Evolutionary conservation across 2,888 invertebrate genomes (phyloP).

Genomic region (Agonopterix alstromeriana): DNA sequence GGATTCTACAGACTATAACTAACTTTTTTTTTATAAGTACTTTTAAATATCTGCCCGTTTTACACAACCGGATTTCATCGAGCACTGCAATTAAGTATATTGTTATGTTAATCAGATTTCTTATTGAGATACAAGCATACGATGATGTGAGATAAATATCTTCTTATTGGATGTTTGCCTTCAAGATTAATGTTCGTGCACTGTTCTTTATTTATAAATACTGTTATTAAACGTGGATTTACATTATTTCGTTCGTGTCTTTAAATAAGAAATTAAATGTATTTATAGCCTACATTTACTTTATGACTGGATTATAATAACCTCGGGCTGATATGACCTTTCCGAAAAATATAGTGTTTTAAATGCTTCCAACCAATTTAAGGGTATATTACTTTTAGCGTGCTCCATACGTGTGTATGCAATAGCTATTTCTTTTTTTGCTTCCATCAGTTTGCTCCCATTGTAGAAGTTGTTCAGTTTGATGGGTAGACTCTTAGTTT

Average conservation of each 20-base stretch:
- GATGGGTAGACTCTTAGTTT: too few relatives aligned
- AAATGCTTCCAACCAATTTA: too few relatives aligned
- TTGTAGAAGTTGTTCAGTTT: too few relatives aligned
- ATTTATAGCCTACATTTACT: too few relatives aligned
- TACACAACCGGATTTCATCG: constrained; percentile 3
- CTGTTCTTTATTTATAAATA: constrained; percentile 10
- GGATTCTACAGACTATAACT: too few relatives aligned
- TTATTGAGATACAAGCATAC: constrained; percentile 14
- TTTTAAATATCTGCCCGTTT: not conserved
- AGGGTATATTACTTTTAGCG: too few relatives aligned
- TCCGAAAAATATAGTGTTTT: too few relatives aligned
- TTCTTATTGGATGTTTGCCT: constrained; percentile 19
- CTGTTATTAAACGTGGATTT: constrained; percentile 1
- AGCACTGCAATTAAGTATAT: constrained; percentile 15
- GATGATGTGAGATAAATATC: constrained; percentile 21
- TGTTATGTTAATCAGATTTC: constrained; percentile 25
- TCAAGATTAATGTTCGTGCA: constrained; percentile 18
- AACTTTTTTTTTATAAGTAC: too few relatives aligned
- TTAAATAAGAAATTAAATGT: not conserved
- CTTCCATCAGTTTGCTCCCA: too few relatives aligned
- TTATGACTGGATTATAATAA: not conserved
- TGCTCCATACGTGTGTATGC: too few relatives aligned
- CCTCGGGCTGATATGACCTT: not conserved
- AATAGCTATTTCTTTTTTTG: too few relatives aligned
- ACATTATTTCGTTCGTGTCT: not conserved